Conservation (phyloP, 2,797 vertebrate genomes). For the Crenichthys baileyi region DNA sequence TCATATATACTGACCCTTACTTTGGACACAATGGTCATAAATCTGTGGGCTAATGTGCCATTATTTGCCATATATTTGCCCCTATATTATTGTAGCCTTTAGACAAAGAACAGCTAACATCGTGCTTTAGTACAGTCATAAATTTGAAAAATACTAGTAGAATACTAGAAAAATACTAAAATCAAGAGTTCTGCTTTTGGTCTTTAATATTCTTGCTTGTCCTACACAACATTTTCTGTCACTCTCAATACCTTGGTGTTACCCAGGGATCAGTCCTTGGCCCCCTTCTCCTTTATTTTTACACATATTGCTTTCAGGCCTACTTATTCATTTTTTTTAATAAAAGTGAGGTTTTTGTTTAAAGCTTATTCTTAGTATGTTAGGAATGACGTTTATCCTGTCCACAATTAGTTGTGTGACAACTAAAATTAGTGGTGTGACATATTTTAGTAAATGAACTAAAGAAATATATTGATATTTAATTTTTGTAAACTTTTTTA, state of each 20-base stretch:
- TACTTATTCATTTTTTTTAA: not conserved
- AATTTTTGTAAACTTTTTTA: too few species aligned
- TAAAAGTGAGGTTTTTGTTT: too few species aligned
- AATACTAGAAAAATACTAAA: not conserved
- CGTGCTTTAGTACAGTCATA: not conserved
- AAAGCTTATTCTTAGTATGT: too few species aligned
- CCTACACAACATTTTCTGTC: not conserved
- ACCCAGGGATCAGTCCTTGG: not conserved
- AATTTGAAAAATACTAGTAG: not conserved
- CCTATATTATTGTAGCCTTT: not conserved
- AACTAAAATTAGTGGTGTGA: too few species aligned
- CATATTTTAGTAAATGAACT: not conserved
- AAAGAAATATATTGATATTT: not conserved
- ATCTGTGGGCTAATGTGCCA: not conserved
- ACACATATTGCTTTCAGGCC: not conserved
- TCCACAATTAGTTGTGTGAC: too few species aligned
- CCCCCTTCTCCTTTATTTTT: not conserved
- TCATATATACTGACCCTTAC: not conserved
- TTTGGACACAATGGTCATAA: not conserved
- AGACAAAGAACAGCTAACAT: not conserved
- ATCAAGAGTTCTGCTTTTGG: not conserved
- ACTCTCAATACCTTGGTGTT: not conserved
- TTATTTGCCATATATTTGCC: not conserved
- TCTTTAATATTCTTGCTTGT: not conserved
- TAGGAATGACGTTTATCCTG: too few species aligned